A percentile compares a stretch with the other conserved stretches of the same genome.
These are phyloP conservation scores for Stichopus horrens DNA, from an alignment of 53 echinoderm and acorn worm genomes.

Conservation along the genomic window DNA sequence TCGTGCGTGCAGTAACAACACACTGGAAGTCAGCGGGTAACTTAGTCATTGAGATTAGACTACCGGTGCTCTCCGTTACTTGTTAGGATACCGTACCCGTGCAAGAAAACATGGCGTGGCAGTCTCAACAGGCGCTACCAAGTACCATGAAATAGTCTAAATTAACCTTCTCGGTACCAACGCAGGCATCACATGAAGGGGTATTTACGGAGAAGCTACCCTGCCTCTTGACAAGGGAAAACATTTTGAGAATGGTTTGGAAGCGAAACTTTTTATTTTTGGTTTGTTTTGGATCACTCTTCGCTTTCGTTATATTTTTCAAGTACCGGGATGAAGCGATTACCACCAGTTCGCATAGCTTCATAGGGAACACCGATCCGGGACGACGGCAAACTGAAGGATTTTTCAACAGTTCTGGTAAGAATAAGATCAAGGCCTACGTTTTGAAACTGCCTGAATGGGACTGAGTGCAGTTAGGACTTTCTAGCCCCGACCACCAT, in stretches of 20 bases:
- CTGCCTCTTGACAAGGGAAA: neutral
- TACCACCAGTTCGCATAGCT: neutral
- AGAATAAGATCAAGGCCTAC: no score
- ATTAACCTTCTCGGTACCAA: neutral
- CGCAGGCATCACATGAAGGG: neutral
- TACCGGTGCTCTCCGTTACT: no score
- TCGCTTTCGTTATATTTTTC: slow-evolving; percentile 18
- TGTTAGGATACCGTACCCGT: no score
- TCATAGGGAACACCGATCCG: no score
- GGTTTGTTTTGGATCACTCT: slow-evolving; percentile 5
- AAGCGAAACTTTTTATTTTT: slow-evolving; percentile 32
- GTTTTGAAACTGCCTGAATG: no score
- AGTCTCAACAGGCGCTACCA: neutral
- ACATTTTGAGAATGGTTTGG: slow-evolving; percentile 13
- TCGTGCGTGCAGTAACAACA: no score
- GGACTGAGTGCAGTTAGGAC: no score
- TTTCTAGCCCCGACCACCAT: no score
- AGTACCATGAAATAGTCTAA: neutral
- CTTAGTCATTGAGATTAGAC: no score
- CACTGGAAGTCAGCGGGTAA: no score
- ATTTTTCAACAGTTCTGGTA: no score
- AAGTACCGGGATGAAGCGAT: neutral
- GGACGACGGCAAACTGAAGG: no score
- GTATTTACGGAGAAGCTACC: neutral
- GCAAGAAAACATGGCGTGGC: neutral